Evolutionary conservation across 2,797 vertebrate species (phyloP).

Genomic region (Darevskia nairensis): DNA sequence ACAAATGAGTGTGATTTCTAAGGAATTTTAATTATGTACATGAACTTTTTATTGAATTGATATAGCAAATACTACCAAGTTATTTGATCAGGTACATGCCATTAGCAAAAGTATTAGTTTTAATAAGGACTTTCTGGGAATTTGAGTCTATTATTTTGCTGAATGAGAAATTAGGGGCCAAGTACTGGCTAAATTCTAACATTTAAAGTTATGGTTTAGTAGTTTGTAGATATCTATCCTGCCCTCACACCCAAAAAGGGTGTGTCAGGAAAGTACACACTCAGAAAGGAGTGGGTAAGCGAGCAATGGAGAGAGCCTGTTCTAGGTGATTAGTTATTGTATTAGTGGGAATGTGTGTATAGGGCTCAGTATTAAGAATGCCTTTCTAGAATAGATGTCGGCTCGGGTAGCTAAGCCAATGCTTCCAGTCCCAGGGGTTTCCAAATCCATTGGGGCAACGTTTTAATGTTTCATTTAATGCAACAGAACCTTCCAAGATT

Average conservation of each 20-base stretch:
- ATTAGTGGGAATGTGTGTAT: not conserved
- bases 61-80: slow-evolving; percentile 29
- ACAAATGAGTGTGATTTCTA: slow-evolving; percentile 12
- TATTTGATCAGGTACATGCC: not conserved
- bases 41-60: slow-evolving; percentile 41
- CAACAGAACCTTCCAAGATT: not conserved
- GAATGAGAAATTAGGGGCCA: slow-evolving; percentile 29
- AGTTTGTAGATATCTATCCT: too few species aligned
- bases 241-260: not conserved
- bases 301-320: not conserved
- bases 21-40: slow-evolving; percentile 23
- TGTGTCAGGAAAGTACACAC: not conserved
- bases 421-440: not conserved
- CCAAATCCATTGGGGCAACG: not conserved
- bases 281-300: not conserved
- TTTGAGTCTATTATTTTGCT: slow-evolving; percentile 57
- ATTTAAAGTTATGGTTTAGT: too few species aligned
- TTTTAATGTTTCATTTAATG: not conserved
- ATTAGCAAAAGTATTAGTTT: slow-evolving; percentile 34
- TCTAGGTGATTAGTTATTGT: not conserved
- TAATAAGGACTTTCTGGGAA: slow-evolving; percentile 42
- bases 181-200: not conserved
- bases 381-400: not conserved
- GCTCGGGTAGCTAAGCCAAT: not conserved
- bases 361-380: too few species aligned